Conservation (phyloP, 2,888 invertebrate species). For the Laspeyria flexula region DNA sequence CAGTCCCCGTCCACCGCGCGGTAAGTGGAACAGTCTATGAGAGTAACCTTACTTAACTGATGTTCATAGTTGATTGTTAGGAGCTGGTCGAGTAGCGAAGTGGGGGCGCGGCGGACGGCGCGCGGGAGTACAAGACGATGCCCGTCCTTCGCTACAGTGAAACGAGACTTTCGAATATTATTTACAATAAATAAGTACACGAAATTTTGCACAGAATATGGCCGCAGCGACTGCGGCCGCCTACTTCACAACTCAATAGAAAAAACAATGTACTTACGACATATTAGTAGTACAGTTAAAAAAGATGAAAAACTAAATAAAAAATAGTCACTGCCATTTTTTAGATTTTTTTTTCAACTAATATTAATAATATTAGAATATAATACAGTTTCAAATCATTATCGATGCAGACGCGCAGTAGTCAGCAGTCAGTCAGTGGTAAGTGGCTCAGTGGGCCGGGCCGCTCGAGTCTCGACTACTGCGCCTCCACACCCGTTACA, state of each 20-base stretch:
- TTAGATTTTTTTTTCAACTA: constrained; percentile 46
- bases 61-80: no score
- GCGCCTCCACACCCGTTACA: constrained; percentile 32
- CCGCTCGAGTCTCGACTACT: constrained; percentile 3
- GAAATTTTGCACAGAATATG: constrained; percentile 44
- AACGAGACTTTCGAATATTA: constrained; percentile 42
- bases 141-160: constrained; percentile 30
- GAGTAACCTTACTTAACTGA: no score
- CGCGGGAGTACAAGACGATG: constrained; percentile 10
- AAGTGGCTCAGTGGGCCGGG: no score
- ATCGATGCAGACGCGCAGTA: constrained; percentile 33
- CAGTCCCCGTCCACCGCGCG: no score
- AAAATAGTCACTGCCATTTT: constrained; percentile 52
- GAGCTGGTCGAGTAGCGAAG: background rate
- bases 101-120: background rate
- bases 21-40: no score
- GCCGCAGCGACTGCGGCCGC: constrained; percentile 13
- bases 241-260: constrained; percentile 41
- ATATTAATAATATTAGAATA: constrained; percentile 48
- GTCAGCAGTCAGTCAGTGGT: background rate
- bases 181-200: constrained; percentile 72
- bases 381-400: constrained; percentile 47
- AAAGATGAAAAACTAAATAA: constrained; percentile 48
- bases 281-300: constrained; percentile 40
- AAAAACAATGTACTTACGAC: constrained; percentile 41